Evolutionary conservation across 2,888 invertebrate species (phyloP).

Genomic region (Lampropteryx suffumata): DNA sequence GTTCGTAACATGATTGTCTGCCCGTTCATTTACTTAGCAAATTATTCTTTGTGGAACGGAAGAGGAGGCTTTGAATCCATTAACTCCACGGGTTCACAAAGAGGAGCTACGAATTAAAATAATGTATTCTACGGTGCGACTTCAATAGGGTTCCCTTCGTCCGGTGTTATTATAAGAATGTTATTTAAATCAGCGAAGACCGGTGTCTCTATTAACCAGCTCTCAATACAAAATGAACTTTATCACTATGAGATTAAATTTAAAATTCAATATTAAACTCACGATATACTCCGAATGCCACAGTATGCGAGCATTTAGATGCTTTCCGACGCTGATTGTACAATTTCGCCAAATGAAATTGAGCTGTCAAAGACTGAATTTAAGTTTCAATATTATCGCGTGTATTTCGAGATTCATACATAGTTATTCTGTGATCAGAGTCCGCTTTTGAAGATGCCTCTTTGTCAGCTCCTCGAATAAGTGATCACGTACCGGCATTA

Average conservation of each 20-base stretch:
- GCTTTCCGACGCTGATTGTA: neutral
- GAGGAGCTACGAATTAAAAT: constrained; percentile 82
- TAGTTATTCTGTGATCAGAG: constrained; percentile 21
- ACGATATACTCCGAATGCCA: neutral
- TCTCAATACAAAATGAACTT: constrained; percentile 1
- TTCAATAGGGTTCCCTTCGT: constrained; percentile 78
- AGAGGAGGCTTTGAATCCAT: constrained; percentile 82
- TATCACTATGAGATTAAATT: neutral
- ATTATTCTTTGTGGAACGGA: constrained; percentile 82
- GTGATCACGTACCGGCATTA: constrained; percentile 80
- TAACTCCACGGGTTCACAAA: constrained; percentile 81
- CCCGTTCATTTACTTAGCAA: constrained; percentile 82
- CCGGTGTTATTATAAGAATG: constrained; percentile 82
- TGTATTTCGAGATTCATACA: neutral
- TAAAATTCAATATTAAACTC: neutral
- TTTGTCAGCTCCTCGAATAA: constrained; percentile 75
- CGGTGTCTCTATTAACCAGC: constrained; percentile 1
- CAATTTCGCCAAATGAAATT: neutral
- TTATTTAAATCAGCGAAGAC: constrained; percentile 75
- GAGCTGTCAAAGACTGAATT: neutral
- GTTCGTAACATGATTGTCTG: constrained; percentile 70
- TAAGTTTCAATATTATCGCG: constrained; percentile 4
- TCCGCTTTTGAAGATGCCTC: constrained; percentile 78
- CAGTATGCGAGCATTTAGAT: neutral
- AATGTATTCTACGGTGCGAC: constrained; percentile 76